Base-by-base conservation (phyloP, 2,113 vertebrate species). In the Osmerus eperlanus region DNA sequence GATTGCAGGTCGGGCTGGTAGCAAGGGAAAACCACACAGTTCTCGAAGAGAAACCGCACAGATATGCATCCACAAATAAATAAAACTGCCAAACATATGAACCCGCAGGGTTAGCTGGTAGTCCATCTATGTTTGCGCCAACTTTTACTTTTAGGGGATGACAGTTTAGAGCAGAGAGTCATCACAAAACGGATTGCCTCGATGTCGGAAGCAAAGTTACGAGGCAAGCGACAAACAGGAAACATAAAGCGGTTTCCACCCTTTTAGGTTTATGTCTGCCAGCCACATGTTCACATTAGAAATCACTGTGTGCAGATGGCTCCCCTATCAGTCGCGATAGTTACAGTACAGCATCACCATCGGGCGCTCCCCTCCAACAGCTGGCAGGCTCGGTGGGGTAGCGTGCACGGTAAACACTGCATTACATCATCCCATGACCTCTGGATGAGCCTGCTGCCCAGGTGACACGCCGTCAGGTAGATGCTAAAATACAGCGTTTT, bases 121-220 rank as follows among this genome's bases (percentile, higher is more conserved):
- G 18, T 18, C 63, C 41, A 9, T 25, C 87, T 87, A 86, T 81
- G 87, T 87, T 74, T 72, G 55, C 71, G 63, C 70, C 66, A 67
- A 77, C 81, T 73, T 70, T 84, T 72, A 9, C 71, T 77, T 70
- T 82, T 59, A 78, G 76, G 36, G 77, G 74, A 65, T 82, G 83
- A 87, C 83, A 83, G 74, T 83, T 86, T 83, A 59, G 84, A 58
- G 21, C 75, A 73, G 81, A 82, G 84, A 47, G 8, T 47, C 41
- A 47, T 83, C 83, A 82, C 85, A 82, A 82, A 89, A 88, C 84
- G 79, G 85, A 88, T 81, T 78, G 81, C 82, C 56, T 68, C 54
- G 52, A 66, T 68, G 71, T 78, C 66, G 75, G 80, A 88, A 78
- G 74, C 80, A 77, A 81, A 72, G 79, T 85, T 80, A 76, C 0